Percentiles rank a stretch among this genome's conserved stretches.
Evolutionary conservation across 2,797 vertebrate genomes (phyloP).

Genomic region (Anomalospiza imberbis): DNA sequence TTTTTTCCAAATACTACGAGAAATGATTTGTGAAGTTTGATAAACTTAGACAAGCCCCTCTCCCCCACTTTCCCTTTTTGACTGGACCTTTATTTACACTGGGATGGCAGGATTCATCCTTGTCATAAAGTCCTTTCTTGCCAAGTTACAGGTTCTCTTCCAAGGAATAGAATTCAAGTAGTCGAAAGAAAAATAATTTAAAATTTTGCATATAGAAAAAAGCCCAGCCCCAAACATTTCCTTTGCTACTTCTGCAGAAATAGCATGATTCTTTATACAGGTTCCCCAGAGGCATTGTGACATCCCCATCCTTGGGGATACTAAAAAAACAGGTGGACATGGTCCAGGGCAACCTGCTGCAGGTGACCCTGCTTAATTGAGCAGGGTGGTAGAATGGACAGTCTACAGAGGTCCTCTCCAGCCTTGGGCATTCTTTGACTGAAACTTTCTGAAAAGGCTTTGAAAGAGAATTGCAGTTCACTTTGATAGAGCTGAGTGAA

Average conservation of each 20-base stretch:
- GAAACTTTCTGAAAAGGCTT: background rate
- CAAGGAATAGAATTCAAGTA: background rate
- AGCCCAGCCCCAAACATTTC: background rate
- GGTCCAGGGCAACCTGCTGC: background rate
- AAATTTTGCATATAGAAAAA: background rate
- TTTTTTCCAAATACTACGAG: rapidly evolving
- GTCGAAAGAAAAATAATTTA: background rate
- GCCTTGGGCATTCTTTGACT: background rate
- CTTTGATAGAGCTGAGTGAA: background rate
- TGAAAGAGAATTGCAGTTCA: background rate
- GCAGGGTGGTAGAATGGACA: background rate
- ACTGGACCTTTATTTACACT: background rate
- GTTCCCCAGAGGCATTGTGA: background rate
- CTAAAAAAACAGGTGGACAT: rapidly evolving
- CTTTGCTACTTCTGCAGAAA: background rate
- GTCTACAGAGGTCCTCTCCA: background rate
- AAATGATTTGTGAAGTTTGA: background rate
- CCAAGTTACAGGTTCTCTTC: background rate
- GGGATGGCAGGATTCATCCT: background rate
- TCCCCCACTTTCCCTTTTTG: background rate
- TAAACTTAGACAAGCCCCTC: background rate
- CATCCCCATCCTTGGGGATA: background rate
- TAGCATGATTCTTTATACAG: background rate
- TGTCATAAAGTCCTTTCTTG: background rate
- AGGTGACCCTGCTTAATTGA: background rate